Conservation (phyloP, 2,888 invertebrate species). For the Scaptomyza cyrtandrae region DNA sequence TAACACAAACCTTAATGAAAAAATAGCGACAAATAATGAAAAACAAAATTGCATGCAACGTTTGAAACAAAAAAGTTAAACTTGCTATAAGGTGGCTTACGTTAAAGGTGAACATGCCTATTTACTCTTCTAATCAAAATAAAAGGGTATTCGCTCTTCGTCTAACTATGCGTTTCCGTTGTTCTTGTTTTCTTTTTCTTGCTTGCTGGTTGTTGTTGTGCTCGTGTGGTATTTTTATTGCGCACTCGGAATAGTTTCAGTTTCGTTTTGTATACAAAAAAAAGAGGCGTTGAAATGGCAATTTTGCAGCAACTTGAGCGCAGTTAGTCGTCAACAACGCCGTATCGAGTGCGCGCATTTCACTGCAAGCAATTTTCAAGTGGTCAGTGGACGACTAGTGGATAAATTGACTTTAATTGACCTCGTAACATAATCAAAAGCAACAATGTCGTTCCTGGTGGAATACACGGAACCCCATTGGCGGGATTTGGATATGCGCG, state of each 20-base stretch:
- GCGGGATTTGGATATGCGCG: constrained; percentile 86
- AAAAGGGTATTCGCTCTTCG: no score
- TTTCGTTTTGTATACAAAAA: constrained; percentile 53
- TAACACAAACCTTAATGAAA: background rate
- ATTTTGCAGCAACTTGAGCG: constrained; percentile 50
- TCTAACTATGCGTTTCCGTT: background rate
- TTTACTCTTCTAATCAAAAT: background rate
- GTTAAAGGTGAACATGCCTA: no score
- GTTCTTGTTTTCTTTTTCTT: constrained; percentile 3
- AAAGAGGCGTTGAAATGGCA: constrained; percentile 50
- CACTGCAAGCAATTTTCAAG: constrained; percentile 29
- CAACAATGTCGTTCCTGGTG: constrained; percentile 85
- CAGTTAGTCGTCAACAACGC: constrained; percentile 61
- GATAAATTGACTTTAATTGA: constrained; percentile 24
- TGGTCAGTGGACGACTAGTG: constrained; percentile 5
- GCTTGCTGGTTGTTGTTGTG: constrained; percentile 29
- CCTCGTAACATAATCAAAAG: constrained; percentile 24
- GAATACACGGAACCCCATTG: constrained; percentile 86
- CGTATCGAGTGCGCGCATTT: constrained; percentile 33
- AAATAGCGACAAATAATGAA: background rate
- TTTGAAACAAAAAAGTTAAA: no score
- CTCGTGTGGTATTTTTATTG: constrained; percentile 65
- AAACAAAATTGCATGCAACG: no score
- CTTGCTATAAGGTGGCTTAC: background rate
- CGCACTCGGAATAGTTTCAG: constrained; percentile 74